phyloP scores from a whole-genome alignment of 2,113 vertebrate species.

The Xenus cinereus region DNA sequence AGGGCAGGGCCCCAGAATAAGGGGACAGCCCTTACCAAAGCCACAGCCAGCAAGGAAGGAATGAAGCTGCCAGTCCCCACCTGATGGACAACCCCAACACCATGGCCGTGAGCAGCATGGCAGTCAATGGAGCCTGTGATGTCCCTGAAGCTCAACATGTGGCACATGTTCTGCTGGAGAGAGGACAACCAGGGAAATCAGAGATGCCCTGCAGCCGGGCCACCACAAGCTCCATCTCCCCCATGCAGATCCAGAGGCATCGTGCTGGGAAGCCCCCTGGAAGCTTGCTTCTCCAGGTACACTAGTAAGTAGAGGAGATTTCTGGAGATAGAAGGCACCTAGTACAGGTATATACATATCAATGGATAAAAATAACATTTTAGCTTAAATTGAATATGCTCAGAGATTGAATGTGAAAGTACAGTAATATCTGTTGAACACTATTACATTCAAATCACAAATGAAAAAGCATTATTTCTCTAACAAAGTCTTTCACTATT shows the following conservation, averaged over 20 bases:
- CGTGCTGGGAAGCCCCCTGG: accelerated
- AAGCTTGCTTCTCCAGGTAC: not conserved
- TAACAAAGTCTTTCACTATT: not conserved
- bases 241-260: not conserved
- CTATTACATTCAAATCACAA: not conserved
- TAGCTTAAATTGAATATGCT: not conserved
- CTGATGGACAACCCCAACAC: not conserved
- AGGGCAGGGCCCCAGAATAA: not conserved
- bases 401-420: not conserved
- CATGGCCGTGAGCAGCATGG: accelerated
- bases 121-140: not conserved
- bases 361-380: not conserved
- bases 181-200: not conserved
- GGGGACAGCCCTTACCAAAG: not conserved
- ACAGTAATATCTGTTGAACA: not conserved
- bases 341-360: not conserved
- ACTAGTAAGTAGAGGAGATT: not conserved
- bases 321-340: not conserved
- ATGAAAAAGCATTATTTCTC: not conserved
- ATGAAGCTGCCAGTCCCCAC: not conserved
- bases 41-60: not conserved
- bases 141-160: not conserved
- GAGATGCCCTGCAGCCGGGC: accelerated
- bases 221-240: not conserved
- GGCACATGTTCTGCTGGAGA: not conserved